Evolutionary conservation across 1,140 invertebrate species (phyloP).

Genomic region (Eumaeus atala): DNA sequence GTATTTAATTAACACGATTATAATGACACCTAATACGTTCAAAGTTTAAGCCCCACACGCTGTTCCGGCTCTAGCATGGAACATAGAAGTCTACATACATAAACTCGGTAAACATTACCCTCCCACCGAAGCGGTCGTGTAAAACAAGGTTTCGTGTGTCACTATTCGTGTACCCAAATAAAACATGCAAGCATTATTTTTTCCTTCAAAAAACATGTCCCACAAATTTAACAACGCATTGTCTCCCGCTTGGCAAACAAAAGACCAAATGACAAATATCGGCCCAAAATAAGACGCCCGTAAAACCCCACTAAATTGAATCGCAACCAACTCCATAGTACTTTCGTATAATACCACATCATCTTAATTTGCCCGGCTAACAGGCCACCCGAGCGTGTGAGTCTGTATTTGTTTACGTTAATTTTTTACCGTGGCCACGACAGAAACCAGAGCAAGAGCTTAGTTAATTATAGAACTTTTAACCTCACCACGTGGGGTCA

Average conservation of each 20-base stretch:
- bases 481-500: slow-evolving; percentile 58
- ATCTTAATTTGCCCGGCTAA: slow-evolving; percentile 30
- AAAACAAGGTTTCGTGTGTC: too few relatives aligned
- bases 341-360: slow-evolving; percentile 2
- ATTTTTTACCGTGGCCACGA: slow-evolving; percentile 67
- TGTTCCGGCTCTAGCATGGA: too few relatives aligned
- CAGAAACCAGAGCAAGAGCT: slow-evolving; percentile 63
- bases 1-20: too few relatives aligned
- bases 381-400: slow-evolving; percentile 61
- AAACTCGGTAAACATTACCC: too few relatives aligned
- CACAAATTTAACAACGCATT: slow-evolving; percentile 22
- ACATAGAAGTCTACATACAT: too few relatives aligned
- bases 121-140: too few relatives aligned
- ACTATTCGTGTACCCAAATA: too few relatives aligned
- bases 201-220: not conserved
- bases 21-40: too few relatives aligned
- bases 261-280: slow-evolving; percentile 40
- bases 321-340: not conserved
- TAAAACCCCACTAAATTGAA: slow-evolving; percentile 27
- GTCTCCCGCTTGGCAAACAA: slow-evolving; percentile 32
- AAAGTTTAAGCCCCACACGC: too few relatives aligned
- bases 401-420: slow-evolving; percentile 61
- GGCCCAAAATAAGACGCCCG: slow-evolving; percentile 26
- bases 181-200: too few relatives aligned
- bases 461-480: slow-evolving; percentile 56